Percentiles rank a stretch among this genome's conserved stretches.
phyloP scores from a whole-genome alignment of 2,113 vertebrate genomes.

The Vanacampus margaritifer region DNA sequence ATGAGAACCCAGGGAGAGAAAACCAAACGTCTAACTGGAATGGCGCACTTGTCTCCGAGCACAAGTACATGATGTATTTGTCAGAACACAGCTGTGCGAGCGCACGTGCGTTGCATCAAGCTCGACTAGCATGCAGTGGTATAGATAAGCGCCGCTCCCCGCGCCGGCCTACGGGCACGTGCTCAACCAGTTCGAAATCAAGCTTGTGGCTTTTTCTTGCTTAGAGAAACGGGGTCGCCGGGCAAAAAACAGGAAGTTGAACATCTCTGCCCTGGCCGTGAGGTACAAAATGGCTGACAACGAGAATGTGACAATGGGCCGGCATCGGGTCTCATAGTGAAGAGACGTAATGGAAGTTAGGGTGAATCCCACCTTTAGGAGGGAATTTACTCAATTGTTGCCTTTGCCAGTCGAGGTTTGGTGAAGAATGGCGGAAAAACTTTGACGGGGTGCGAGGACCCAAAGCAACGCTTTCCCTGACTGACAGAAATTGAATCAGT shows the following conservation, averaged over 20 bases:
- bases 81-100: not conserved
- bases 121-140: not conserved
- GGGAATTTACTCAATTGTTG: too few relatives aligned
- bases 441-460: too few relatives aligned
- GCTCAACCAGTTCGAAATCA: not conserved
- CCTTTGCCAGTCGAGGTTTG: too few relatives aligned
- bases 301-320: not conserved
- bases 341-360: not conserved
- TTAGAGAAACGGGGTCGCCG: not conserved
- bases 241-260: not conserved
- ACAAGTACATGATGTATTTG: not conserved
- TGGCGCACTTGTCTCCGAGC: not conserved
- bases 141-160: conserved; percentile 4
- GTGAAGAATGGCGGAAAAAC: too few relatives aligned
- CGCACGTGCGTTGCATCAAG: not conserved
- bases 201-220: not conserved
- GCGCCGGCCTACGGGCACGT: not conserved
- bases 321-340: not conserved
- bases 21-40: not conserved
- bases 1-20: not conserved
- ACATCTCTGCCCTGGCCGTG: not conserved
- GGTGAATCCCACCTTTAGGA: too few relatives aligned
- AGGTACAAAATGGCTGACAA: not conserved
- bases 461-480: too few relatives aligned
- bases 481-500: too few relatives aligned